Evolutionary conservation across 2,888 invertebrate species (phyloP), one percentile per base, ranked within the genome.

Genomic region (Xestia c-nigrum): DNA sequence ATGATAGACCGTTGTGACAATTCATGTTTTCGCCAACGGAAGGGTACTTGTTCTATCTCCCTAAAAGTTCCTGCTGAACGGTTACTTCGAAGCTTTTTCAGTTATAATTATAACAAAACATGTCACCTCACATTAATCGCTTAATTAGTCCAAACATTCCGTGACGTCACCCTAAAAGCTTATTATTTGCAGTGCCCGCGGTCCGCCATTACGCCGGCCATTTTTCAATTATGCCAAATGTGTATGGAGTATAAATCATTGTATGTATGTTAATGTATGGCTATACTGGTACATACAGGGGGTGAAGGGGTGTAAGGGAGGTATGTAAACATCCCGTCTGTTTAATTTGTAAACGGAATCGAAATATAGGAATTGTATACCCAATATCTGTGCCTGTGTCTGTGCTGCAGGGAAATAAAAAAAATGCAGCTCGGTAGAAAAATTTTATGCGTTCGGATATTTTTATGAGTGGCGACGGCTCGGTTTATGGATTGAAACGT

Each of bases 201-300:
- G 87, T 76, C 88, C 88, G 91, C 90, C 91, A 94, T 95, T 95
- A 94, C 90, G 89, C 74, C 90, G 85, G 95, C 95, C 95, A 95
- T 96, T 96, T 96, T 96, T 96, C 96, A 96, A 96, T 96, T 96
- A 96, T 95, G 92, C 94, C 94, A 95, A 96, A 96, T 96, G 96
- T 95, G 93, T 94, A 93, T 93, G 93, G 89, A 93, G 92, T 91
- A 95, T 96, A 96, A 96, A 96, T 96, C 95, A 95, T 94, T 92
- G 91, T 89, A 89, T 89, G 85, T 90, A 89, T 87, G 85, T 88
- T 88, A 87, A 85, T 85, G 81, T 87, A 85, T 82, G 80, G 83
- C 66, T 87, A 72, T 83, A 68, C 72, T 65, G 57, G 5, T 57
- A 82, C n/a, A 59, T 65, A 63, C 24, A 67, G 72, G 80, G 80